Base-by-base conservation (phyloP, 1,140 invertebrate species). In the Theocolax elegans region DNA sequence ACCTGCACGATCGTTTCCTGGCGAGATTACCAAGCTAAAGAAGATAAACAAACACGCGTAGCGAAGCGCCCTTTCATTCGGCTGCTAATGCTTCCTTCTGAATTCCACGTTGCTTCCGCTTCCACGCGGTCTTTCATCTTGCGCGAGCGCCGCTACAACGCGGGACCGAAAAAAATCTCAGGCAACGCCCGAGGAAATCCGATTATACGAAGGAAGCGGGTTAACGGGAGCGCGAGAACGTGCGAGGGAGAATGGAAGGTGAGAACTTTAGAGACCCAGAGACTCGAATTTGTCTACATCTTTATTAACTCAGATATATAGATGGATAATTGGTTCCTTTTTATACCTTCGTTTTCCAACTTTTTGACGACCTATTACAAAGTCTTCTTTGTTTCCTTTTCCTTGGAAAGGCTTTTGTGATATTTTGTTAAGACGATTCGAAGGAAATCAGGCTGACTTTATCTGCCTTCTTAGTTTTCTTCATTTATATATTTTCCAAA, bases 141-240 rank as follows among this genome's bases (percentile, higher is more conserved):
- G 42, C 19, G 58, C 40, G 38, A n/a, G 51, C 29, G 56, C 56
- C n/a, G 2, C 21, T 25, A 42, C 38, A 19, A 25, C 17, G 53
- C 29, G 35, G 2, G 23, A 21, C 31, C 7, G 17, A 40, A 17
- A 56, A 56, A 38, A 56, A 10, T 25, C 2, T 8, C 19, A 44
- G 40, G 23, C 38, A 3, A 46, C 6, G 25, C 27, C 60, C 44
- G n/a, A 17, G 60, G 60, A 63, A 63, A 63, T 63, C 60, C 27
- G 44, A 63, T 63, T 63, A 63, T 10, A 42, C 35, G 54, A 17
- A 13, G 1, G 7, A 25, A 58, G 54, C 56, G n/a, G 53, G 53
- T 38, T 56, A 38, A 56, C 25, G 10, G 1, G 51, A 29, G 31
- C 49, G 25, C 21, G 49, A 13, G 49, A 21, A 51, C 19, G 31